Evolutionary conservation across 2,113 vertebrate genomes (phyloP), one percentile per base, ranked within the genome.

Genomic region (Nothoprocta perdicaria): DNA sequence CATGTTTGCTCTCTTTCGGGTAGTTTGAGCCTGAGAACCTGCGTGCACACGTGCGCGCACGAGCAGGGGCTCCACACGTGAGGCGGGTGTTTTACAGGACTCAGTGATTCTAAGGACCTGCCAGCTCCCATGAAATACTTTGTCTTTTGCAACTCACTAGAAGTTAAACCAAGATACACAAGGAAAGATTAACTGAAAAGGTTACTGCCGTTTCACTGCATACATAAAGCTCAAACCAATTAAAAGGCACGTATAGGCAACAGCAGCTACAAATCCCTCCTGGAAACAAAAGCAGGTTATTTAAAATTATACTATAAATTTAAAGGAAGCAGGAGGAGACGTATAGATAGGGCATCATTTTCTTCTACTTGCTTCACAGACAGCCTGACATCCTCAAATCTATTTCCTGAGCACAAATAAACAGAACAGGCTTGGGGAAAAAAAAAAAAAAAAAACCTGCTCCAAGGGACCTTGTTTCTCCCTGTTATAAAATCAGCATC

Each of bases 401-500:
- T 85, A 72, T 78, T 89, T 91, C n/a, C 52, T 80, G 40, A 57
- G 74, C 90, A 72, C 19, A 65, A 80, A 80, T 55, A 89, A 87
- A 91, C 1, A 14, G 35, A 92, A 69, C 15, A 19, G 68, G 19
- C 26, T 86, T 40, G 85, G 84, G 29, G 62, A 75, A 35, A 76
- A 63, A 46, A 67, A 52, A 79, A n/a, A 65, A 75, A 35, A 76
- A 63, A 46, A 67, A 52, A 79, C 57, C 16, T 14, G 27, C 85
- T 80, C 83, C 55, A 71, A 86, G 73, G 19, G 73, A 58, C 83
- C 74, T 68, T 33, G 29, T 63, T 93, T 90, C 93, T 85, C 72
- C 79, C 89, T 53, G 61, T 86, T 90, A 77, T 16, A 95, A 95
- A 96, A 58, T 65, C 78, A 84, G 78, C 94, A 86, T 76, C 92